These are phyloP conservation scores for Mus caroli DNA, from an alignment of 2,797 vertebrate species.

Conservation along the genomic window DNA sequence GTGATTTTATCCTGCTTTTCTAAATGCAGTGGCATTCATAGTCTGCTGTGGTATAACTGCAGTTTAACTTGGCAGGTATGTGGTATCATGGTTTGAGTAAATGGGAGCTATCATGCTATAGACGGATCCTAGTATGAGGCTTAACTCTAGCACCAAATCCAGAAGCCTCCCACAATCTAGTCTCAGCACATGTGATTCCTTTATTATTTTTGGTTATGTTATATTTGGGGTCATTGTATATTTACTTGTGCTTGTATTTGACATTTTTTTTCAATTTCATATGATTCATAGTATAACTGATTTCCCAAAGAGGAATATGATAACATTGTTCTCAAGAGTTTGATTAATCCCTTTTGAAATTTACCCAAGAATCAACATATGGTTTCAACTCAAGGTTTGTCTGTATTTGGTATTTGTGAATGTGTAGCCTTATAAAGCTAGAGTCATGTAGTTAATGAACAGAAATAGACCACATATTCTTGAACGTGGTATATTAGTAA, in stretches of 20 bases:
- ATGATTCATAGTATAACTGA: not conserved
- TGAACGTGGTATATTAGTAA: slow-evolving; percentile 6
- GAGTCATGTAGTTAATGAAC: not conserved
- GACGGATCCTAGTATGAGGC: not conserved
- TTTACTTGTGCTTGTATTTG: not conserved
- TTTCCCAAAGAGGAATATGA: not conserved
- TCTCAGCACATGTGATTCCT: not conserved
- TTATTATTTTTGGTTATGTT: not conserved
- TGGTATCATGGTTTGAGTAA: not conserved
- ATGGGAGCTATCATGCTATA: not conserved
- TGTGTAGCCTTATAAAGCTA: not conserved
- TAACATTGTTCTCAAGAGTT: not conserved
- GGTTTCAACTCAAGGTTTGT: not conserved
- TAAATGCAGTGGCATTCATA: not conserved
- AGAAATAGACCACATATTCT: slow-evolving; percentile 40
- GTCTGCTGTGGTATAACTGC: not conserved
- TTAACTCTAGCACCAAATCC: not conserved
- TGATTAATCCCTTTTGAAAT: not conserved
- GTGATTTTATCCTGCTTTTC: slow-evolving; percentile 33
- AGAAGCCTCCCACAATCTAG: not conserved
- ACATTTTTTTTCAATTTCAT: not conserved
- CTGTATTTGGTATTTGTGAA: slow-evolving; percentile 34
- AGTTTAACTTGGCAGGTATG: not conserved
- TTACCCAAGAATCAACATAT: not conserved
- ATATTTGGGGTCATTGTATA: not conserved